These are phyloP conservation scores for Penaeus monodon DNA, from an alignment of 2,888 invertebrate species.

Conservation along the genomic window DNA sequence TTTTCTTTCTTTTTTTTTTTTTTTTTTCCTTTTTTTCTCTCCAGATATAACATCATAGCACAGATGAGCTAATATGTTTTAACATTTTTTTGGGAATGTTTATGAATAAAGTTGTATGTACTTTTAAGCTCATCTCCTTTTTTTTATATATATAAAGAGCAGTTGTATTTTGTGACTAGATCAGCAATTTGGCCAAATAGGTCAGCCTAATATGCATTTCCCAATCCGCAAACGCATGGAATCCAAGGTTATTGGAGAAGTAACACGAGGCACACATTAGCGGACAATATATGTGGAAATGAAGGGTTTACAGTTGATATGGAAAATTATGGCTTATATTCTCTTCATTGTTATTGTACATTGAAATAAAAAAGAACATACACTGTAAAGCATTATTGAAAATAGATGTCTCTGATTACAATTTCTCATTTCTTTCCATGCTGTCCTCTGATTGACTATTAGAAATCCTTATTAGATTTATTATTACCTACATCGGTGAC, in stretches of 20 bases:
- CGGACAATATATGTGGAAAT: too few relatives aligned
- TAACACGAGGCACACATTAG: too few relatives aligned
- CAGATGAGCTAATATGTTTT: constrained; percentile 41
- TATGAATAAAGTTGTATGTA: constrained; percentile 53
- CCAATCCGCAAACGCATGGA: constrained; percentile 23
- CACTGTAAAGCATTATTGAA: constrained; percentile 17
- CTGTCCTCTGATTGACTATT: too few relatives aligned
- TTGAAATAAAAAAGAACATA: constrained; percentile 17
- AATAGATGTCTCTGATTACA: too few relatives aligned
- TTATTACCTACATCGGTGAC: too few relatives aligned
- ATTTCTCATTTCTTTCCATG: too few relatives aligned
- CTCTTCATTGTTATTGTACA: constrained; percentile 6
- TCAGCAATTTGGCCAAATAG: constrained; percentile 41
- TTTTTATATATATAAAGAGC: constrained; percentile 11
- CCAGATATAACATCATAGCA: constrained; percentile 39
- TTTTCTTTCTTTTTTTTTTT: constrained; percentile 3
- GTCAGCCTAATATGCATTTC: constrained; percentile 13
- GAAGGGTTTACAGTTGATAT: too few relatives aligned
- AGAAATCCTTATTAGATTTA: too few relatives aligned
- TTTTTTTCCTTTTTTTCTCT: too few relatives aligned
- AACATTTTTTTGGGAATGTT: constrained; percentile 58
- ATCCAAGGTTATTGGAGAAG: too few relatives aligned
- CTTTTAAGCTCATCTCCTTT: constrained; percentile 42
- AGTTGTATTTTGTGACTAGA: constrained; percentile 44
- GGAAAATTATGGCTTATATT: too few relatives aligned